Evolutionary conservation across 2,888 invertebrate genomes (phyloP), one percentile per base, ranked within the genome.

Genomic region (Diloba caeruleocephala): DNA sequence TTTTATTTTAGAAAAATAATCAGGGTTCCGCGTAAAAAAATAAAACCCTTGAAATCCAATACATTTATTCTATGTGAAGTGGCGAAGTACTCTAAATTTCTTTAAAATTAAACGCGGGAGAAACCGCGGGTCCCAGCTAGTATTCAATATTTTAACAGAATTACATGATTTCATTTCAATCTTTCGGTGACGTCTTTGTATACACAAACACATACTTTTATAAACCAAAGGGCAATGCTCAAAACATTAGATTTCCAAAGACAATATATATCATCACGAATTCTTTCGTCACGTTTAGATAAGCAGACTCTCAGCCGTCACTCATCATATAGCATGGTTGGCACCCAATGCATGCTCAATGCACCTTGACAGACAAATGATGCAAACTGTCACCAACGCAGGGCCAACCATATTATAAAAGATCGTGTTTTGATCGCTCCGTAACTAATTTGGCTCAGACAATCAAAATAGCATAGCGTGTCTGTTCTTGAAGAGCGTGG

Each of bases 371-470:
- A 61, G 43, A 65, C 45, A 44, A 45, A 68, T 54, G 23, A 50
- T 57, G 43, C 46, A 44, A 56, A 44, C 37, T 50, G 13, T 38
- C 44, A 41, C 51, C 61, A 50, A 87, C 56, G 48, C 25, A 53
- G 43, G 39, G 28, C 14, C 48, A 31, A 39, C 25, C 33, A 21
- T 39, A 32, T n/a, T 38, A 36, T 46, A 33, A 43, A 37, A 33
- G 13, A 38, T 26, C 17, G 10, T 3, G 19, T 32, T 49, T 28
- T 21, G 8, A 44, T 56, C 10, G 9, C 13, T 41, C 29, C 8
- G 21, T 42, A 32, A 36, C 29, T 52, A 23, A 60, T 45, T 63
- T 32, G 42, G 29, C 31, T 34, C 13, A 31, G 42, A 58, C 41
- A 9, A 12, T 44, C 13, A 17, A 6, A 29, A 33, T 29, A 36